Conservation (phyloP, 23 tunicate genomes). For the Styela clava region DNA sequence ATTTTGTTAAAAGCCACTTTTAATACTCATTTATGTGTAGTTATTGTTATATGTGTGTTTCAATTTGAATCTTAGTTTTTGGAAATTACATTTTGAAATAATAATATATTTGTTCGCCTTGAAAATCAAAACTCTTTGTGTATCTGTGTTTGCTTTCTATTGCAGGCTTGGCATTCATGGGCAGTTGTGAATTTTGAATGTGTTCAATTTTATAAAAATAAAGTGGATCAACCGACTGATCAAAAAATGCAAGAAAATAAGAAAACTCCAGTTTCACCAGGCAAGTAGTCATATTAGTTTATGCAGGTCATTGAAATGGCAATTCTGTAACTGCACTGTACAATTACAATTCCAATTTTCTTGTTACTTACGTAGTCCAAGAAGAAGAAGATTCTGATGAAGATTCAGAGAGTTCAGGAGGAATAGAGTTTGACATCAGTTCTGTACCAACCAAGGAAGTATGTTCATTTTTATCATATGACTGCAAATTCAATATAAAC, state of each 20-base stretch:
- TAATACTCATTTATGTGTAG: too few species aligned
- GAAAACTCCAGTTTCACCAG: not conserved
- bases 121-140: too few species aligned
- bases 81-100: not conserved
- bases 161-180: slow-evolving; percentile 92
- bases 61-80: not conserved
- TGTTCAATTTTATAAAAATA: slow-evolving; percentile 76
- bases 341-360: too few species aligned
- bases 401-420: not conserved
- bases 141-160: too few species aligned
- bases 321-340: too few species aligned
- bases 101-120: too few species aligned
- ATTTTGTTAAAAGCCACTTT: too few species aligned
- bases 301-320: too few species aligned
- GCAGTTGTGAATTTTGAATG: slow-evolving; percentile 89
- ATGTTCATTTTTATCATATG: too few species aligned
- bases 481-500: too few species aligned
- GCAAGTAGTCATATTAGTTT: too few species aligned
- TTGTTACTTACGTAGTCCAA: not conserved
- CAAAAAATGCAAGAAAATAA: not conserved
- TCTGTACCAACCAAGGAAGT: not conserved
- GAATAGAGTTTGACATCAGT: not conserved
- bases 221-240: slow-evolving; percentile 27
- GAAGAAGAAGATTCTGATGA: not conserved
- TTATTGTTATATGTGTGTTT: too few species aligned